Conservation (phyloP, 1,140 invertebrate genomes). For the Dendroctonus ponderosae region DNA sequence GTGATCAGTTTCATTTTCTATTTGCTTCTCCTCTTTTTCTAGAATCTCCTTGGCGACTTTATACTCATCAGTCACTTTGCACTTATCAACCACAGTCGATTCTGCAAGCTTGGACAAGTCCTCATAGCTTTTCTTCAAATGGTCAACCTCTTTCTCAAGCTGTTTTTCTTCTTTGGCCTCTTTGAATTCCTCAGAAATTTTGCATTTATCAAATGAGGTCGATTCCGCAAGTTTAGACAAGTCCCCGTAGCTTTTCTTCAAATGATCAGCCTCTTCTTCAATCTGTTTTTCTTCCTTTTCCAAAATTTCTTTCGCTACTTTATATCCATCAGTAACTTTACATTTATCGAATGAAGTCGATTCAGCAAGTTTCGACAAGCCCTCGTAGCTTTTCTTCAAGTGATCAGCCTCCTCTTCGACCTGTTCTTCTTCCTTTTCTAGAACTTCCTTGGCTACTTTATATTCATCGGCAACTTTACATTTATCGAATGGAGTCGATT, state of each 20-base stretch:
- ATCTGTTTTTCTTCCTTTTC: slow-evolving; percentile 34
- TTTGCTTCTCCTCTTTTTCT: slow-evolving; percentile 23
- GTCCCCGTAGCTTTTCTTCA: slow-evolving; percentile 10
- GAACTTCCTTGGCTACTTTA: slow-evolving; percentile 17
- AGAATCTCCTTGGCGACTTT: slow-evolving; percentile 5
- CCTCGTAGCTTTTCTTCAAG: slow-evolving; percentile 26
- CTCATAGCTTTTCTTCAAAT: slow-evolving; percentile 21
- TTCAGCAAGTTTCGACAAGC: slow-evolving; percentile 33
- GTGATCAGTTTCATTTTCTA: slow-evolving; percentile 23
- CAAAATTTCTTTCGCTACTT: slow-evolving; percentile 9
- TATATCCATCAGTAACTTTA: slow-evolving; percentile 6
- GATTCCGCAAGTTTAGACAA: slow-evolving; percentile 31
- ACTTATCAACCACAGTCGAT: slow-evolving; percentile 19
- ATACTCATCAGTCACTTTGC: slow-evolving; percentile 3
- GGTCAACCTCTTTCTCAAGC: slow-evolving; percentile 27
- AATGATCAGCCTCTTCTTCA: slow-evolving; percentile 20
- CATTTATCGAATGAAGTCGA: slow-evolving; percentile 36
- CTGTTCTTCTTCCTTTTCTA: slow-evolving; percentile 29
- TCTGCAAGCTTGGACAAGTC: slow-evolving; percentile 8
- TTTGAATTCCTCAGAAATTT: background rate
- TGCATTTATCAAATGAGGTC: slow-evolving; percentile 33
- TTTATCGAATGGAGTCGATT: slow-evolving; percentile 34
- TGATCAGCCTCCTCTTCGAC: slow-evolving; percentile 31
- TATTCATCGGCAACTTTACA: slow-evolving; percentile 15
- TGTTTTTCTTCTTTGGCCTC: slow-evolving; percentile 12